Evolutionary conservation across 2,113 vertebrate species (phyloP), one percentile per base, ranked within the genome.

Genomic region (Cercopithecus mona): DNA sequence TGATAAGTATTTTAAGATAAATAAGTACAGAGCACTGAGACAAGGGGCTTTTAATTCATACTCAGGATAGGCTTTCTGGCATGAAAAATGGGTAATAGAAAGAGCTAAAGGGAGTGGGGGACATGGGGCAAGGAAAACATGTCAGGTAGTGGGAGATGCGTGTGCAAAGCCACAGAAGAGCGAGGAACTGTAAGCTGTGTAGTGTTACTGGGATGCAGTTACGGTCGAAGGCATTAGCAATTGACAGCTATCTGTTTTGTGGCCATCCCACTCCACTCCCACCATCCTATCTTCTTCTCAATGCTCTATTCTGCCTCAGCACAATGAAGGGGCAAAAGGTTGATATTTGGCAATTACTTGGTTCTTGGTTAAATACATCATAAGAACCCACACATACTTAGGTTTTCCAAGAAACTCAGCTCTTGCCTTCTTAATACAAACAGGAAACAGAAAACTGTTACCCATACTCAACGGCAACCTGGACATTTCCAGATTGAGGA

Each of bases 371-470:
- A 59, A 73, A 48, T 30, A 45, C 0, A 0, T 50, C 22, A 22
- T 16, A 86, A 72, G 79, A 94, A 92, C 27, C 66, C 32, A 25
- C 7, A 43, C 61, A n/a, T 27, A 66, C 76, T 32, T 6, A 92
- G 30, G 35, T 32, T 84, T 76, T 50, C 76, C 79, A 57, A 70
- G 57, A 72, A 32, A 23, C 32, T 78, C 11, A 10, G 52, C 45
- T 82, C 50, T 82, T 52, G 79, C 38, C 72, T 40, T 84, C 35
- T 80, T 48, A 76, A 78, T 57, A 66, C 92, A 95, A 93, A 20
- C 61, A 87, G 64, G 66, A 70, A 61, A 48, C 90, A 76, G 72
- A 68, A 82, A 87, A 52, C 45, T 20, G 48, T 35, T 45, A 5
- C 87, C 72, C 27, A 2, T 55, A 22, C 35, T 35, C 22, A 13